Evolutionary conservation across 2,797 vertebrate species (phyloP).

Genomic region (Avahi laniger): DNA sequence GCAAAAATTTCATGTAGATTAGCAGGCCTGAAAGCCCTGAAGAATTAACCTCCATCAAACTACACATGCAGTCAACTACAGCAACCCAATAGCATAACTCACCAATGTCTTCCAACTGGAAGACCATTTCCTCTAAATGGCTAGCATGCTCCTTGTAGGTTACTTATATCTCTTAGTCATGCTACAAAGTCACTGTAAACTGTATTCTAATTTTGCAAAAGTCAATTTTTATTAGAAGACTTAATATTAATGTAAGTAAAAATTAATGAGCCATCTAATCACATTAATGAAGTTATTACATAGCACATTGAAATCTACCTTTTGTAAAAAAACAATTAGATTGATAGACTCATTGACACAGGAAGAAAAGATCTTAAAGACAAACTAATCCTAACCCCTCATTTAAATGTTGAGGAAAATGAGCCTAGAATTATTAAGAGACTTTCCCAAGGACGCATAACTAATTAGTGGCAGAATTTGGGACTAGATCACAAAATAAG

Average conservation of each 20-base stretch:
- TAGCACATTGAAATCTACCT: slow-evolving; percentile 67
- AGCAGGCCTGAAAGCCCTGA: not conserved
- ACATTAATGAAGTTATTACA: slow-evolving; percentile 71
- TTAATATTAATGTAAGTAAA: slow-evolving; percentile 67
- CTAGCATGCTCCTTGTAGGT: slow-evolving; percentile 61
- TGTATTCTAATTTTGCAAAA: slow-evolving; percentile 74
- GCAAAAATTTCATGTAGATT: not conserved
- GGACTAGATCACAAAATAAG: not conserved
- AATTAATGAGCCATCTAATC: slow-evolving; percentile 78
- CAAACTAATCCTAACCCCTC: not conserved
- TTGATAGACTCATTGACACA: not conserved
- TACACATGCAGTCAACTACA: not conserved
- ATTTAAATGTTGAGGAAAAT: not conserved
- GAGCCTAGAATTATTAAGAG: not conserved
- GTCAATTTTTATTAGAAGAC: slow-evolving; percentile 70
- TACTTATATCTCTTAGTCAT: slow-evolving; percentile 61
- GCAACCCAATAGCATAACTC: not conserved
- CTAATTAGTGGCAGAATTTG: slow-evolving; percentile 45
- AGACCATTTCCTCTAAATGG: slow-evolving; percentile 53
- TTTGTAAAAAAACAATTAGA: slow-evolving; percentile 57
- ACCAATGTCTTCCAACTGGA: slow-evolving; percentile 29
- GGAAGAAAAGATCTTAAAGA: slow-evolving; percentile 24
- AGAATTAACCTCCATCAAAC: not conserved
- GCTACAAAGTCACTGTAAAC: slow-evolving; percentile 62
- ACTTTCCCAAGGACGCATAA: not conserved